Evolutionary conservation across 2,113 vertebrate species (phyloP).

Genomic region (Micronisus gabar): DNA sequence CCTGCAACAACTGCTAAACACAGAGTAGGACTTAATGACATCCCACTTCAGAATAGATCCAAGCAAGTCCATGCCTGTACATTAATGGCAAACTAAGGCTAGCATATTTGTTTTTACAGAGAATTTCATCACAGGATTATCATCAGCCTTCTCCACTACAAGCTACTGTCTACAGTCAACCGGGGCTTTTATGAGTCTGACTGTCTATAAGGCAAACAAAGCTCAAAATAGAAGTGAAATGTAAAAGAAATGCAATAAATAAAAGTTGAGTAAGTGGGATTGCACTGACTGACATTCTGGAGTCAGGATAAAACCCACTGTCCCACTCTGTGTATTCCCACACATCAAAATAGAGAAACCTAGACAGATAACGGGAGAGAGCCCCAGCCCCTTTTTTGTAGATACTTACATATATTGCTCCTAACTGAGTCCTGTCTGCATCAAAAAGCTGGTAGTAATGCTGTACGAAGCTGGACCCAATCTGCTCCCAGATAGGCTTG

Average conservation of each 20-base stretch:
- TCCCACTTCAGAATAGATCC: background rate
- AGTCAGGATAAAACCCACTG: background rate
- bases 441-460: conserved; percentile 98
- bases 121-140: background rate
- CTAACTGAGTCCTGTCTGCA: conserved; percentile 90
- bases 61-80: background rate
- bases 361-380: accelerated
- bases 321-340: background rate
- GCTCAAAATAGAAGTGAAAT: background rate
- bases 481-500: conserved; percentile 97
- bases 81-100: background rate
- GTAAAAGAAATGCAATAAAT: background rate
- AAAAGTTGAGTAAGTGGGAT: background rate
- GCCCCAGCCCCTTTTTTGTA: background rate
- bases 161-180: background rate
- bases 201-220: background rate
- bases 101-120: background rate
- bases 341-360: background rate
- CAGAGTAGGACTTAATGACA: background rate
- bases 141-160: background rate
- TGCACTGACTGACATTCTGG: background rate
- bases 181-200: background rate
- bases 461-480: conserved; percentile 97
- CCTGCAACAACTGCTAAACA: background rate
- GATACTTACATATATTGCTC: conserved; percentile 96